A percentile compares a stretch with the other conserved stretches of the same genome.
phyloP scores from a whole-genome alignment of 2,113 vertebrate species.

The Tetrax tetrax region DNA sequence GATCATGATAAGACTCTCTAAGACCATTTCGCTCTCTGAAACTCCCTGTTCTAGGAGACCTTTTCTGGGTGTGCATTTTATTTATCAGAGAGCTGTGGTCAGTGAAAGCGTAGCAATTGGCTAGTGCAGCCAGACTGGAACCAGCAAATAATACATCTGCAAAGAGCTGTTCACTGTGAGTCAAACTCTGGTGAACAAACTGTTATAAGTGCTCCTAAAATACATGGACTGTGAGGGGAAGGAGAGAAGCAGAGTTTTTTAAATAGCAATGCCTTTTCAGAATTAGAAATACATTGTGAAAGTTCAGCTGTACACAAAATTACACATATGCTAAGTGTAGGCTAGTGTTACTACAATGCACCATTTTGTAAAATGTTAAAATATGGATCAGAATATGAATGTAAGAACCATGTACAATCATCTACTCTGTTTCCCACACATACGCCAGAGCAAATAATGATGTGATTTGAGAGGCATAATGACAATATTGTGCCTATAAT shows the following conservation, averaged over 20 bases:
- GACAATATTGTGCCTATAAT: slow-evolving; percentile 68
- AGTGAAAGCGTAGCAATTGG: slow-evolving; percentile 45
- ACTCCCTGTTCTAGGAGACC: slow-evolving; percentile 44
- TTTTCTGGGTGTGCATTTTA: slow-evolving; percentile 24
- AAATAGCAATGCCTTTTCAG: neutral
- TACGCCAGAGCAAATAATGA: slow-evolving; percentile 58
- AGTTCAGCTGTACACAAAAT: neutral
- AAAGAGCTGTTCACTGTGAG: neutral
- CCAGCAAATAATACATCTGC: slow-evolving; percentile 8
- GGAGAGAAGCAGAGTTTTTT: neutral
- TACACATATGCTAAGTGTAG: neutral
- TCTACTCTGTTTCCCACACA: slow-evolving; percentile 13
- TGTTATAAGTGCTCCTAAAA: neutral
- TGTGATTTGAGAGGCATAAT: slow-evolving; percentile 67
- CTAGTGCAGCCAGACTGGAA: slow-evolving; percentile 29
- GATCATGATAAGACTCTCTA: slow-evolving; percentile 57
- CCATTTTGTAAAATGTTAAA: slow-evolving; percentile 26
- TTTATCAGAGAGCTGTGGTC: slow-evolving; percentile 37
- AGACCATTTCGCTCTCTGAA: slow-evolving; percentile 57
- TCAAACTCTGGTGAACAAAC: slow-evolving; percentile 12
- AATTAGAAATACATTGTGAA: neutral
- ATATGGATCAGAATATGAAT: neutral
- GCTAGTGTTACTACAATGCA: neutral
- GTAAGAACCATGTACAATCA: neutral
- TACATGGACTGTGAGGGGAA: neutral